Conservation (phyloP, 2,888 invertebrate genomes). For the Eilema caniola region DNA sequence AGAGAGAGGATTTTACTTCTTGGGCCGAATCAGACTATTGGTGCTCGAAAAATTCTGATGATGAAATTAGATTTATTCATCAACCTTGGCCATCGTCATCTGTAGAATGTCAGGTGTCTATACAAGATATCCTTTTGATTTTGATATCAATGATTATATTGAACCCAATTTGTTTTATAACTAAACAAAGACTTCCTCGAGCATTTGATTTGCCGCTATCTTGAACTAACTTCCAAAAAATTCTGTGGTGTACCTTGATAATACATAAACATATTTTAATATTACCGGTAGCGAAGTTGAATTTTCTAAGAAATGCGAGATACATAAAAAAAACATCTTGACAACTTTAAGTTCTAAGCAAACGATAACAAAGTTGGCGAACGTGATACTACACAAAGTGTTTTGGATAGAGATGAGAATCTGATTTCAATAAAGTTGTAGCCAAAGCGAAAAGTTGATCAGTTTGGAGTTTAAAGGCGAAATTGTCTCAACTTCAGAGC, state of each 20-base stretch:
- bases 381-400: constrained; percentile 17
- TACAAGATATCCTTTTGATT: too few species aligned
- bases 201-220: neutral
- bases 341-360: constrained; percentile 20
- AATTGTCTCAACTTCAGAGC: too few species aligned
- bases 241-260: neutral
- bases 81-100: neutral
- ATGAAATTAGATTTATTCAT: too few species aligned
- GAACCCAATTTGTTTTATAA: neutral
- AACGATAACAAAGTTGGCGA: constrained; percentile 16
- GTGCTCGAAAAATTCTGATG: too few species aligned
- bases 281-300: neutral
- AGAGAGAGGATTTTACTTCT: too few species aligned
- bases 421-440: constrained; percentile 20
- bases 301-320: constrained; percentile 8
- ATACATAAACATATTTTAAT: constrained; percentile 7
- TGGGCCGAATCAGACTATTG: too few species aligned
- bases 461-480: constrained; percentile 6
- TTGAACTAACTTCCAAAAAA: neutral
- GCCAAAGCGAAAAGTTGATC: constrained; percentile 12
- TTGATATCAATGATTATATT: too few species aligned
- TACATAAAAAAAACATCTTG: constrained; percentile 7
- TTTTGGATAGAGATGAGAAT: constrained; percentile 18
- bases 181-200: neutral
- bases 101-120: neutral